These are phyloP conservation scores for Sceloporus tristichus DNA, from an alignment of 2,113 vertebrate genomes.

Conservation along the genomic window DNA sequence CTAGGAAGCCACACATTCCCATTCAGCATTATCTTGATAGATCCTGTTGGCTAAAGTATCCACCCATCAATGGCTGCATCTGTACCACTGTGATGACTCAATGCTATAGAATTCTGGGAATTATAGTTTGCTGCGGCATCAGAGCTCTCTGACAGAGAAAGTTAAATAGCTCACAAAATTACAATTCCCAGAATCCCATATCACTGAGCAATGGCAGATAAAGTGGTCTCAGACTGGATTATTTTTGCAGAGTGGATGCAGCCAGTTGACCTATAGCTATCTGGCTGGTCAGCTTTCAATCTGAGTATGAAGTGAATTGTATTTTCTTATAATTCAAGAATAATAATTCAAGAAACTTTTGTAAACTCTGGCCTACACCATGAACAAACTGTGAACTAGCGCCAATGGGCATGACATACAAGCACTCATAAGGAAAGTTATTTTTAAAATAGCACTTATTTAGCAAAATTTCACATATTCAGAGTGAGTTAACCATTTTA, in stretches of 20 bases:
- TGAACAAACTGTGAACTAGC: neutral
- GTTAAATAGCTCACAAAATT: too few relatives aligned
- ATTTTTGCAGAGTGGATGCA: too few relatives aligned
- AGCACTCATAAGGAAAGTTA: neutral
- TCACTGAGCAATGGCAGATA: too few relatives aligned
- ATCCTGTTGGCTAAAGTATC: constrained; percentile 24
- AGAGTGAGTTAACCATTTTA: neutral
- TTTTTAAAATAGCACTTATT: neutral
- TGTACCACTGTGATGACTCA: too few relatives aligned
- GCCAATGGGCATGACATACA: neutral
- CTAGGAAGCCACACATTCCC: neutral
- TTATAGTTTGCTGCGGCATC: too few relatives aligned
- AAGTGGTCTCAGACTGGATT: too few relatives aligned
- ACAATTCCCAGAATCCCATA: too few relatives aligned
- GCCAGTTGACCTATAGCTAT: neutral
- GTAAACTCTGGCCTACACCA: neutral
- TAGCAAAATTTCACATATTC: neutral
- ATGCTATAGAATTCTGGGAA: too few relatives aligned
- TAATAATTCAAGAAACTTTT: neutral
- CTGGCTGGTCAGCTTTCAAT: neutral
- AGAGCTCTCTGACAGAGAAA: too few relatives aligned
- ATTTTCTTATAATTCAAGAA: neutral
- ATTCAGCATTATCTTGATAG: neutral
- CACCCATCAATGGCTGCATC: neutral
- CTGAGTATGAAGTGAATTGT: neutral